These are phyloP conservation scores for Falco concolor DNA, from an alignment of 2,797 vertebrate species.

Conservation along the genomic window DNA sequence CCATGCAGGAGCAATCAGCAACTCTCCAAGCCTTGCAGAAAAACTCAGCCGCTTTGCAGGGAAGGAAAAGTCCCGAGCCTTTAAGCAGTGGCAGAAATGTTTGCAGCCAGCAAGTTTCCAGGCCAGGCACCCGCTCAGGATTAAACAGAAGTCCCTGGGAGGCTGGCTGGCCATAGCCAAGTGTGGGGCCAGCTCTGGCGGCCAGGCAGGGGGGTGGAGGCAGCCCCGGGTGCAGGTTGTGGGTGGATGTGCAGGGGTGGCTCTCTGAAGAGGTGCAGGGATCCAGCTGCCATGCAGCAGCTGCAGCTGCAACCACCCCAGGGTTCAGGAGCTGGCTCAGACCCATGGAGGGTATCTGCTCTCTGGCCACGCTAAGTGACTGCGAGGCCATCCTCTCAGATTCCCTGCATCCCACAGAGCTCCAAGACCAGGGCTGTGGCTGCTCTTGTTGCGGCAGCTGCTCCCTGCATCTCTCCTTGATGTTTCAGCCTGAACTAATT, in stretches of 20 bases:
- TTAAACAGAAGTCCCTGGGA: not conserved
- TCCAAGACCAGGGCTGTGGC: not conserved
- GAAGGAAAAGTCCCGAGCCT: not conserved
- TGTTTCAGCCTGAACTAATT: slow-evolving; percentile 61
- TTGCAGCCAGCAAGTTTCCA: slow-evolving; percentile 43
- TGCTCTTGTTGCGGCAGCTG: not conserved
- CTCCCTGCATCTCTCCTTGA: slow-evolving; percentile 22
- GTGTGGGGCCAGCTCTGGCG: not conserved
- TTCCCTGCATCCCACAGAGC: not conserved
- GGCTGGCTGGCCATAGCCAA: not conserved
- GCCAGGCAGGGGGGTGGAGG: not conserved
- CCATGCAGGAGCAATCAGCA: slow-evolving; percentile 18
- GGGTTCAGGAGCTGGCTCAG: not conserved
- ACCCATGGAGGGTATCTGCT: not conserved
- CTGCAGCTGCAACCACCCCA: not conserved
- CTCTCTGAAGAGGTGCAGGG: not conserved
- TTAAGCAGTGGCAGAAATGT: not conserved
- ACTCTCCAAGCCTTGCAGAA: not conserved
- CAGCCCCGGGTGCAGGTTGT: not conserved
- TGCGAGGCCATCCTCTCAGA: not conserved
- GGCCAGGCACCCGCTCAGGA: not conserved
- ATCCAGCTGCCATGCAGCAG: fast-evolving
- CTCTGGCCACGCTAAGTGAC: not conserved
- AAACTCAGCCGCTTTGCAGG: not conserved
- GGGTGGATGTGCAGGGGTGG: not conserved